These are phyloP conservation scores for Neria commutata DNA, from an alignment of 2,888 invertebrate genomes.

Conservation along the genomic window DNA sequence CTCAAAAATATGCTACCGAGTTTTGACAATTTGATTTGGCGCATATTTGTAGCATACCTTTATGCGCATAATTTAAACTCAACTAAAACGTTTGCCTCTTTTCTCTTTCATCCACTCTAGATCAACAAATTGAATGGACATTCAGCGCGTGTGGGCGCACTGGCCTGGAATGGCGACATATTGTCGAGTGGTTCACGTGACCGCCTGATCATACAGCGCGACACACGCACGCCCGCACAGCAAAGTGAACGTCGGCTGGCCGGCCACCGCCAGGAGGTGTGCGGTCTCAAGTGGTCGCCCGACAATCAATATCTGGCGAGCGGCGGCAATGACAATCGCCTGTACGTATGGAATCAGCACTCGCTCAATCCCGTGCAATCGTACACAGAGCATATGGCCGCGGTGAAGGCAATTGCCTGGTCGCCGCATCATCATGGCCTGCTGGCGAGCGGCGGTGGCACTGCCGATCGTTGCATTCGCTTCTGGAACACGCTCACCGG, in stretches of 20 bases:
- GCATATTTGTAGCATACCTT: background rate
- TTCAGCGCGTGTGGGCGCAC: constrained; percentile 88
- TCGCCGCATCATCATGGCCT: constrained; percentile 98
- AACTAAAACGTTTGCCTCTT: background rate
- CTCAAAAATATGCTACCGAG: no score
- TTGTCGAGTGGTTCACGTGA: constrained; percentile 95
- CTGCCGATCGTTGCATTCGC: constrained; percentile 93
- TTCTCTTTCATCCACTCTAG: constrained; percentile 63
- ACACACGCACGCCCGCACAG: constrained; percentile 83
- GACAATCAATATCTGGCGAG: constrained; percentile 97
- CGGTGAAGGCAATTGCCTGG: constrained; percentile 99
- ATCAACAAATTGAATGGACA: constrained; percentile 91
- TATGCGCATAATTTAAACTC: background rate
- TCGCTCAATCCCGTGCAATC: constrained; percentile 90
- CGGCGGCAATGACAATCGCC: constrained; percentile 88
- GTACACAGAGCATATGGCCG: constrained; percentile 94
- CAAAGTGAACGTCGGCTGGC: constrained; percentile 82
- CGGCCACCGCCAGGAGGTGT: constrained; percentile 95
- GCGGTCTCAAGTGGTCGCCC: constrained; percentile 98
- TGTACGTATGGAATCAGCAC: constrained; percentile 75
- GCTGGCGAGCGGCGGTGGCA: constrained; percentile 97
- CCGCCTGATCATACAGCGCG: constrained; percentile 89
- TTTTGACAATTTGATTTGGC: no score
- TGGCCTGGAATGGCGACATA: constrained; percentile 98
- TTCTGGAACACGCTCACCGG: constrained; percentile 99